phyloP scores from a whole-genome alignment of 2,797 vertebrate species.

The Myotis daubentonii region DNA sequence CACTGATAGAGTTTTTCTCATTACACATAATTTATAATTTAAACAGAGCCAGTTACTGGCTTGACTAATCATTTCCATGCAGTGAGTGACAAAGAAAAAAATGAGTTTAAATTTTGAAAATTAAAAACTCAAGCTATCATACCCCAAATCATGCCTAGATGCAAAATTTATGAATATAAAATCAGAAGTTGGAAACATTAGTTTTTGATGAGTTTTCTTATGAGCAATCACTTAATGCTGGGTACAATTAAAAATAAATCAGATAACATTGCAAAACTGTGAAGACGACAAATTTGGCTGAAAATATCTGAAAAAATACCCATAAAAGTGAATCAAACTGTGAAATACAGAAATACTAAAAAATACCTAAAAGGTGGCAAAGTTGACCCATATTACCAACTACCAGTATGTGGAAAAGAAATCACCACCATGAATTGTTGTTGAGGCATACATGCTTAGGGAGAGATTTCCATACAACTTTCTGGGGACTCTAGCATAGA shows the following conservation, averaged over 20 bases:
- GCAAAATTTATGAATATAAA: neutral
- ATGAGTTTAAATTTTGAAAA: conserved; percentile 25
- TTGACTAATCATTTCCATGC: conserved; percentile 21
- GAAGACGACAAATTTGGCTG: neutral
- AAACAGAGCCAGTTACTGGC: conserved; percentile 4
- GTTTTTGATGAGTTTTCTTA: conserved; percentile 5
- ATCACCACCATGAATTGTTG: neutral
- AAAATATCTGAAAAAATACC: conserved; percentile 34
- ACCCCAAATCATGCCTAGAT: neutral
- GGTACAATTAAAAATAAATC: conserved; percentile 39
- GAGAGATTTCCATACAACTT: neutral
- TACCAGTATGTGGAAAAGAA: neutral
- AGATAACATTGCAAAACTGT: neutral
- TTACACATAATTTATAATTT: conserved; percentile 21
- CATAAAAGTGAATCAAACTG: neutral
- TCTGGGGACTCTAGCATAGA: neutral
- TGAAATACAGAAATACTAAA: conserved; percentile 45
- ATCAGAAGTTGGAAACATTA: conserved; percentile 22
- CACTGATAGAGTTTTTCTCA: neutral
- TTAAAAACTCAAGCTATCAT: neutral
- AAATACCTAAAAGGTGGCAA: neutral
- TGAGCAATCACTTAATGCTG: neutral
- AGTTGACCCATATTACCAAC: neutral
- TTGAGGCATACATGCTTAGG: neutral
- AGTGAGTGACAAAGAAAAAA: conserved; percentile 41